Evolutionary conservation across 2,113 vertebrate species (phyloP), one percentile per base, ranked within the genome.

Genomic region (Strix aluco): DNA sequence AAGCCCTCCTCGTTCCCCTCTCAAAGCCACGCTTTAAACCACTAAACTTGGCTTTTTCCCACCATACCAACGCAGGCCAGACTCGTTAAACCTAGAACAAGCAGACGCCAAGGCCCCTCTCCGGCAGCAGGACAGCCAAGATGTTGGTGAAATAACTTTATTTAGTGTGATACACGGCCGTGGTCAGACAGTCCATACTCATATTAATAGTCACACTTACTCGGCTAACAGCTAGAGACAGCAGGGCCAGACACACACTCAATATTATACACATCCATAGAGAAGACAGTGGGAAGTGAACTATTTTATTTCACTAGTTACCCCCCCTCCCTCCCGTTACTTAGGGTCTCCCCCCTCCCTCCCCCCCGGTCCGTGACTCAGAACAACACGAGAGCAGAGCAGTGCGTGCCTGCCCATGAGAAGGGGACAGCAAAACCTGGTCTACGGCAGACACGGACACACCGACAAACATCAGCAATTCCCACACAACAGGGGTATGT

Each of bases 141-240:
- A 86, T 14, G 77, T 98, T 98, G 98, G 98, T 99, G 99, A 99
- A 99, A 98, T 97, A 96, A 90, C 95, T 97, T 97, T 98, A 98
- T 98, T 99, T 97, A 97, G 98, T 98, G 98, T 98, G 98, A 98
- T 98, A 99, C 98, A 99, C 95, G 98, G 98, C 98, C 98, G 98
- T 98, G 97, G 97, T 98, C 98, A 98, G 98, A 99, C 98, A 98
- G 98, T 98, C 98, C 98, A 98, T 98, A 98, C 94, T 98, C 98
- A 98, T 98, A 98, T 96, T 98, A 98, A 98, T 98, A 98, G 98
- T 98, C 98, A 99, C 98, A 98, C 98, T 97, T 98, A 98, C 97
- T 97, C 97, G 92, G 98, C 99, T 99, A 99, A 99, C 99, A 98
- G 99, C 98, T 98, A 99, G 97, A 98, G 98, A 99, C 98, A 98